Base-by-base conservation (phyloP, 1,140 invertebrate species). In the Drosophila sucinea region DNA sequence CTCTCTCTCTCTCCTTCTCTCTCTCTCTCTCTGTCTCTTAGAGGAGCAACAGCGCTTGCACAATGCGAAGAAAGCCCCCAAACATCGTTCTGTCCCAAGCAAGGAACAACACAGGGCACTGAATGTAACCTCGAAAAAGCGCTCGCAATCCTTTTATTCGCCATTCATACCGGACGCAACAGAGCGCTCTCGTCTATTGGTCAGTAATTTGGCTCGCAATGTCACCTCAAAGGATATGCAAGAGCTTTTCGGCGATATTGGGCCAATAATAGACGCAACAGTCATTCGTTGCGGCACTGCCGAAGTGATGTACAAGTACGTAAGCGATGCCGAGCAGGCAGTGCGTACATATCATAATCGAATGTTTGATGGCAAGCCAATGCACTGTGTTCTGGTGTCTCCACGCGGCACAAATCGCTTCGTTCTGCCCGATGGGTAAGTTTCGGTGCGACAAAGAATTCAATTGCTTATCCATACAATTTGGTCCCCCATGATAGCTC, bases 231-330 rank as follows among this genome's bases (percentile, higher is more conserved):
- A 97, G 81, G 97, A 98, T 93, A 97, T 98, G 73, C 95, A 96
- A 95, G 97, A 99, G 93, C 93, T 99, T 51, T 98, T 98, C 93
- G 97, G 96, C 85, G 97, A 98, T 86, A 96, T 98, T 67, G 98
- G 98, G 7, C 95, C 96, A 51, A 94, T 99, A 82, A 92, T 96
- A 41, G 95, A 96, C 70, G 97, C 97, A 1, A 94, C 95, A 77
- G 93, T 98, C 77, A 95, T 98, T 11, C 95, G 97, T 60, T 95
- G 95, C 3, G 97, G 97, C 3, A 96, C 95, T 8, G 97, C 97
- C 1, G 97, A 98, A 93, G 97, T 98, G 7, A 96, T 98, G 73
- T 98, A 97, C 90, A 95, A 96, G 79, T 95, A 94, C 38, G 92
- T 96, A 58, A 95, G 96, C 73, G 96, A 98, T 93, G 97, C 97